Evolutionary conservation across 2,888 invertebrate species (phyloP).

Genomic region (Phoenoteleia sp.): DNA sequence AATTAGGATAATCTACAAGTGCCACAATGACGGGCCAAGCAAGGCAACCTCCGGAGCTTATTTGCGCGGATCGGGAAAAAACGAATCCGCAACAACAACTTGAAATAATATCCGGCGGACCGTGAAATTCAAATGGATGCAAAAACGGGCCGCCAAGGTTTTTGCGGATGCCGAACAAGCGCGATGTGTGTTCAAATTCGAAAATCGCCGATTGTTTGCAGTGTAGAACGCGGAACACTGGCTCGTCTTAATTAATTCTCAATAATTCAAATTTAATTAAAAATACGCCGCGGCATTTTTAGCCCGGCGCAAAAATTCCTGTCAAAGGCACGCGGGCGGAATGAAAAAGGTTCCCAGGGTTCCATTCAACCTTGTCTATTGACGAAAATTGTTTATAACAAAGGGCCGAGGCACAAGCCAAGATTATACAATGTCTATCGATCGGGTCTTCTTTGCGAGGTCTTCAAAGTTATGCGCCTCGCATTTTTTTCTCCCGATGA

Average conservation of each 20-base stretch:
- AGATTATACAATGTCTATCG: constrained; percentile 53
- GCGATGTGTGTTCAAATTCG: background rate
- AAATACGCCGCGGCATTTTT: constrained; percentile 1
- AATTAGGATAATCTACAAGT: constrained; percentile 10
- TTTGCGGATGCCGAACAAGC: no score
- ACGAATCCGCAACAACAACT: background rate
- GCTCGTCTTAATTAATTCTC: background rate
- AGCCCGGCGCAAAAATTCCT: constrained; percentile 1
- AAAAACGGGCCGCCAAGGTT: no score
- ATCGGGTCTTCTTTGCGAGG: constrained; percentile 59
- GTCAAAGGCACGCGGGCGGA: background rate
- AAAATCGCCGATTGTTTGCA: background rate
- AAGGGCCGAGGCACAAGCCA: constrained; percentile 16
- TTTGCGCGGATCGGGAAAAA: background rate
- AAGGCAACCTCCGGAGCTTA: background rate
- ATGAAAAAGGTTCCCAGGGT: background rate
- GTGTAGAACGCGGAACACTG: no score
- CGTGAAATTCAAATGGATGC: no score
- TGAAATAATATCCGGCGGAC: background rate
- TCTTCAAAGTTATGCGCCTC: constrained; percentile 69
- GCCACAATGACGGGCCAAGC: constrained; percentile 11
- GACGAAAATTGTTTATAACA: constrained; percentile 60
- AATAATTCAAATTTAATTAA: constrained; percentile 6
- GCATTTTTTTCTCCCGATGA: constrained; percentile 78
- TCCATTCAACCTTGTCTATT: constrained; percentile 23